A percentile compares a stretch with the other conserved stretches of the same genome.
Evolutionary conservation across 2,888 invertebrate species (phyloP).

Genomic region (Thelaira solivaga): DNA sequence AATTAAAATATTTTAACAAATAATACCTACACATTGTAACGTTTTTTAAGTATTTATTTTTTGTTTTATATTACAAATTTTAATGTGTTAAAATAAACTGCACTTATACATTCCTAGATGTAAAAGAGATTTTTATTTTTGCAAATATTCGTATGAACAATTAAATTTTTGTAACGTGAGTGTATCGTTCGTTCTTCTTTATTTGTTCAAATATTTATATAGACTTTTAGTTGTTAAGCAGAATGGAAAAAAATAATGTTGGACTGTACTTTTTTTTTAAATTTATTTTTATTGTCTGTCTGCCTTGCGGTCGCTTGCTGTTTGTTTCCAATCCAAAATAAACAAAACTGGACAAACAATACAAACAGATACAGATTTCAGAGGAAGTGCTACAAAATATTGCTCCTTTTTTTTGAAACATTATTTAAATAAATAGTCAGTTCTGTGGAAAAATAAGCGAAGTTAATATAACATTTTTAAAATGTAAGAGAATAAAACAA

Average conservation of each 20-base stretch:
- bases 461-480: no score
- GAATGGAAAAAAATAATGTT: neutral
- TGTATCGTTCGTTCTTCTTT: constrained; percentile 1
- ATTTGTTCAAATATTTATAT: constrained; percentile 18
- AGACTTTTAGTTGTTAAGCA: neutral
- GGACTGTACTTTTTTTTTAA: constrained; percentile 17
- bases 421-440: neutral
- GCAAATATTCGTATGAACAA: neutral
- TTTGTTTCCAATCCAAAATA: constrained; percentile 11
- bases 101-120: no score
- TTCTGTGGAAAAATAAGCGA: neutral
- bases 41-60: neutral
- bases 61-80: neutral
- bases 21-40: no score
- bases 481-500: no score
- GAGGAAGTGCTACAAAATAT: constrained; percentile 18
- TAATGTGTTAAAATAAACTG: constrained; percentile 35
- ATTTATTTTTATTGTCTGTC: neutral
- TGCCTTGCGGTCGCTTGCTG: constrained; percentile 29
- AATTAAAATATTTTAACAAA: no score
- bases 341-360: constrained; percentile 25
- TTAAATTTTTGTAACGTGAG: neutral
- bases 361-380: constrained; percentile 33
- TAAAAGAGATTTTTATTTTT: neutral
- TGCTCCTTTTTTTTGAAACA: neutral